Percentiles rank a stretch among this genome's conserved stretches.
Evolutionary conservation across 1,140 invertebrate species (phyloP).

Genomic region (Drosophila eugracilis): DNA sequence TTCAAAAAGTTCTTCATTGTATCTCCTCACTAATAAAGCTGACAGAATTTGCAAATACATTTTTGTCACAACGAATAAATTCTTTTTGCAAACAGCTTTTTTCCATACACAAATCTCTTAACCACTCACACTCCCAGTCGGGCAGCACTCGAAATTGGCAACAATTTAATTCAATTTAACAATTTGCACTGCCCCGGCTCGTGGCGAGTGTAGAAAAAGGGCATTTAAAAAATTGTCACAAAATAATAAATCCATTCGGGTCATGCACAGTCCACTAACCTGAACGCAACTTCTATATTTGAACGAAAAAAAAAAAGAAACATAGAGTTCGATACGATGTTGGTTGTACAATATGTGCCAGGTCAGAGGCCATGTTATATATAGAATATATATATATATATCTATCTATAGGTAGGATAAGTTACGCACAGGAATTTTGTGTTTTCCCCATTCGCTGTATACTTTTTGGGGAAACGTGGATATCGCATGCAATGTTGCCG

Average conservation of each 20-base stretch:
- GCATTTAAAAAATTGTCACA: slow-evolving; percentile 65
- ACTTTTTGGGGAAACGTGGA: slow-evolving; percentile 5
- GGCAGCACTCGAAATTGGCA: slow-evolving; percentile 50
- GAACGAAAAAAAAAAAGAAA: slow-evolving; percentile 17
- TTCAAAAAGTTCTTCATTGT: background rate
- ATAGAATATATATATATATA: too few relatives aligned
- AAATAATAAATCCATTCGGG: slow-evolving; percentile 75
- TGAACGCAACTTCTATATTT: slow-evolving; percentile 18
- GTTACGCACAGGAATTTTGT: slow-evolving; percentile 54
- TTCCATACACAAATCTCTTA: slow-evolving; percentile 32
- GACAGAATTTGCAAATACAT: slow-evolving; percentile 7
- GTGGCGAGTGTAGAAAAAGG: slow-evolving; percentile 13
- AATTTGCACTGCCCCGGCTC: slow-evolving; percentile 44
- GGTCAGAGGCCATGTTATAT: slow-evolving; percentile 22
- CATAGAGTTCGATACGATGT: slow-evolving; percentile 13
- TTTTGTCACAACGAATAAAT: slow-evolving; percentile 22
- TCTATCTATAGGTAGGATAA: slow-evolving; percentile 40
- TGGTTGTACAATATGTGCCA: slow-evolving; percentile 29
- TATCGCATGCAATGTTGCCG: slow-evolving; percentile 34
- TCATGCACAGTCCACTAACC: slow-evolving; percentile 50
- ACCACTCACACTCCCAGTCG: slow-evolving; percentile 1
- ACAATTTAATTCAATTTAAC: slow-evolving; percentile 77
- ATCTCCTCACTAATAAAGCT: slow-evolving; percentile 8
- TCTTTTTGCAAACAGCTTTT: slow-evolving; percentile 18
- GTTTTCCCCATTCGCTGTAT: slow-evolving; percentile 7